Conservation (phyloP, 2,113 vertebrate species). For the Etia nguti region DNA sequence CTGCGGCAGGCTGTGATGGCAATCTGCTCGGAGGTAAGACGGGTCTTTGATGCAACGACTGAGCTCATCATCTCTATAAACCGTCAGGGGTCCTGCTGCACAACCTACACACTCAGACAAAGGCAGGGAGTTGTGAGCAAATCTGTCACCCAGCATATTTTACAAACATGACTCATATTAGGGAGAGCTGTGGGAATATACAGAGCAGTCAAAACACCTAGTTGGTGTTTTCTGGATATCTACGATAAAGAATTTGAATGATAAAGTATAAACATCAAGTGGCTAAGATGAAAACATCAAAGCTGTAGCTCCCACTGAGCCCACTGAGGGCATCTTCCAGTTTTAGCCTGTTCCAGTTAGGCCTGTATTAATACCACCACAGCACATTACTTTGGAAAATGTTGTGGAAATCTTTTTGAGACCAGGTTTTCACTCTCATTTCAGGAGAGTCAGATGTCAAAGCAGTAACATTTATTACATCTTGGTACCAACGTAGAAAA, state of each 20-base stretch:
- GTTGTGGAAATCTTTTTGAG: background rate
- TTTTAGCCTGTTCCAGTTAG: background rate
- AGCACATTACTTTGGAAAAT: background rate
- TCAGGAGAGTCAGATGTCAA: background rate
- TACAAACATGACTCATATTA: background rate
- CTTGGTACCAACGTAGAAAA: background rate
- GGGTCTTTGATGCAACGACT: slow-evolving; percentile 7
- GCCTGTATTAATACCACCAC: background rate
- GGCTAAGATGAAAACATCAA: background rate
- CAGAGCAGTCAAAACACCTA: background rate
- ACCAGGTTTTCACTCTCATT: background rate
- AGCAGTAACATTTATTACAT: background rate
- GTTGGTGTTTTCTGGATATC: background rate
- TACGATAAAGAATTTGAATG: slow-evolving; percentile 1
- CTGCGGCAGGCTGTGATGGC: background rate
- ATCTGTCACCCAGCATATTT: slow-evolving; percentile 14
- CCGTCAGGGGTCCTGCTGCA: slow-evolving; percentile 14
- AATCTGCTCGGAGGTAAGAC: background rate
- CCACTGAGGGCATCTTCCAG: background rate
- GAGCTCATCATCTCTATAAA: slow-evolving; percentile 34
- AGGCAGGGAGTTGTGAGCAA: background rate
- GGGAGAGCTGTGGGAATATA: background rate
- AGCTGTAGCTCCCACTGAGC: background rate
- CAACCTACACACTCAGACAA: slow-evolving; percentile 2
- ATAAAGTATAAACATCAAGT: background rate